These are phyloP conservation scores for Zeuzera pyrina DNA, from an alignment of 2,888 invertebrate species.

Conservation along the genomic window DNA sequence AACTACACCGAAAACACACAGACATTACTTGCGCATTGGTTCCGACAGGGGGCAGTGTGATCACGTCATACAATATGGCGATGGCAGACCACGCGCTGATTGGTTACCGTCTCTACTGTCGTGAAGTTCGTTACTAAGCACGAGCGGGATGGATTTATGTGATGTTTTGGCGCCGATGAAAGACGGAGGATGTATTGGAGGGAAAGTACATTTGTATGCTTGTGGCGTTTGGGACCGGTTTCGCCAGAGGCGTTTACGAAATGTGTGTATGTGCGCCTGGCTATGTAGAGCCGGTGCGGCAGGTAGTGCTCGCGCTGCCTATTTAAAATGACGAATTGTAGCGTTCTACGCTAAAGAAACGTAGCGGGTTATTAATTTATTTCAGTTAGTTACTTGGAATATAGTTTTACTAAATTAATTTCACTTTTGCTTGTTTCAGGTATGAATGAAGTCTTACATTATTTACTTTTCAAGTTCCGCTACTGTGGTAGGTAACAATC, in stretches of 20 bases:
- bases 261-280: slow-evolving; percentile 51
- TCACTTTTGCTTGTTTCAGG: slow-evolving; percentile 54
- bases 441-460: too few species aligned
- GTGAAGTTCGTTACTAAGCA: slow-evolving; percentile 56
- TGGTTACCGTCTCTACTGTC: slow-evolving; percentile 39
- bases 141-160: slow-evolving; percentile 66
- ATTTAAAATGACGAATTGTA: slow-evolving; percentile 53
- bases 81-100: slow-evolving; percentile 42
- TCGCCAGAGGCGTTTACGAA: slow-evolving; percentile 64
- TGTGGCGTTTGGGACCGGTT: slow-evolving; percentile 58
- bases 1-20: slow-evolving; percentile 49
- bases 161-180: slow-evolving; percentile 62
- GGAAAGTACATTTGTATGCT: slow-evolving; percentile 64
- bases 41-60: slow-evolving; percentile 49
- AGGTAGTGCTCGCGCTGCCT: slow-evolving; percentile 51
- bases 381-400: too few species aligned
- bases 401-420: too few species aligned
- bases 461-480: too few species aligned
- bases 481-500: too few species aligned
- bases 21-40: slow-evolving; percentile 40
- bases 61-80: slow-evolving; percentile 66
- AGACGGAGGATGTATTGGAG: slow-evolving; percentile 62
- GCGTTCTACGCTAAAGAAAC: neutral
- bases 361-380: too few species aligned
- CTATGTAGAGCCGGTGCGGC: slow-evolving; percentile 60